Base-by-base conservation (phyloP, 2,797 vertebrate species). In the Adrianichthys oophorus region DNA sequence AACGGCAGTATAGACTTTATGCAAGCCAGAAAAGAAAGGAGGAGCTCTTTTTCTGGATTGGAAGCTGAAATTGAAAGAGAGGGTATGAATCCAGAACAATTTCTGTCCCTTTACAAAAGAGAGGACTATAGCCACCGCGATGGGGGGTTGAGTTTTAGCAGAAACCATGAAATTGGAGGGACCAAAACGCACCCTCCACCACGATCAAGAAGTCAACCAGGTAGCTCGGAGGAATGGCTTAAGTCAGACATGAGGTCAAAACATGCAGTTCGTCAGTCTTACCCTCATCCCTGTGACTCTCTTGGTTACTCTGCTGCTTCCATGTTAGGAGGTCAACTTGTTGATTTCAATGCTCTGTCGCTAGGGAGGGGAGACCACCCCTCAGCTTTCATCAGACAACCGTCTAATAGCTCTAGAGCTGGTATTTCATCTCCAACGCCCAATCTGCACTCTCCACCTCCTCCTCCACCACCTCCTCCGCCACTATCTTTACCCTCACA, bases 271-370 rank as follows among this genome's bases (percentile, higher is more conserved):
- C 88, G 78, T 67, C 84, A 91, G 83, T 89, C 93, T 79, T 71
- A 85, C 47, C 46, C 57, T 44, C 74, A 40, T 52, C 79, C 92
- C 90, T 95, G 94, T 72, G 90, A 93, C 90, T 92, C 91, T 93
- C 88, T 96, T 80, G 95, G 92, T 92, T 94, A 93, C 92, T 94
- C 95, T 93, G 90, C 94, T 88, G 91, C 92, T 92, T 92, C 94
- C 89, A 94, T 93, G 94, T 88, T 95, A 91, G 93, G 93, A 92
- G 76, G 72, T 51, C 83, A 83, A 29, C 93, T 94, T 83, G 92
- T 92, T 91, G 95, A 96, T 85, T 90, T 95, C 84, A 93, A 90
- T 90, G 90, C 89, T 82, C 84, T 94, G 85, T 93, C 92, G 81
- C 92, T 88, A 15, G 89, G 95, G 90, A 90, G 88, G 90, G 94